Percentiles rank a stretch among this genome's conserved stretches.
phyloP scores from a whole-genome alignment of 2,113 vertebrate genomes.

The Muscicapa adusta region DNA sequence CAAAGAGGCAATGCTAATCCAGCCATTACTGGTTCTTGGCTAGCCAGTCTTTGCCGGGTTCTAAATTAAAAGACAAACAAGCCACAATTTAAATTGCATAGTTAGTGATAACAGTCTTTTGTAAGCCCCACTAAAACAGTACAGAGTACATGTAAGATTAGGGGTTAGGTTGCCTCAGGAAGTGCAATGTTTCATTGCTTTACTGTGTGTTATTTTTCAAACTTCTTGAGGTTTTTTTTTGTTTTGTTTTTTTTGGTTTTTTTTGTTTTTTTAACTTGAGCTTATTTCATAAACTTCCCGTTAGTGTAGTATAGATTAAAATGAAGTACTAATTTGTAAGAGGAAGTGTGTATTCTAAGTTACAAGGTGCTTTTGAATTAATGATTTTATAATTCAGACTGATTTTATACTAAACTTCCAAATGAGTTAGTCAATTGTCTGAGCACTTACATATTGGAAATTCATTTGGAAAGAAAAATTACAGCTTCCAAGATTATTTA shows the following conservation, averaged over 20 bases:
- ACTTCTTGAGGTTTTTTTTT: neutral
- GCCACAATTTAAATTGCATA: neutral
- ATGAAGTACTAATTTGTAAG: neutral
- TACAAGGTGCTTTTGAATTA: neutral
- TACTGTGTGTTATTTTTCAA: neutral
- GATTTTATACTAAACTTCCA: neutral
- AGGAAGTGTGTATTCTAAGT: neutral
- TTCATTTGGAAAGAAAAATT: conserved; percentile 21
- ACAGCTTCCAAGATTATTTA: neutral
- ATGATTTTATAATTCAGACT: neutral
- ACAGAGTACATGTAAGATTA: neutral
- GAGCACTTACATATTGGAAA: neutral
- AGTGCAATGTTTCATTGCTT: neutral
- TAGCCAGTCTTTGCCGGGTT: neutral
- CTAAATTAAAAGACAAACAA: neutral
- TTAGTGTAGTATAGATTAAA: neutral
- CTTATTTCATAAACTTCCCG: neutral
- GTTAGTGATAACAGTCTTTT: neutral
- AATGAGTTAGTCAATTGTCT: neutral
- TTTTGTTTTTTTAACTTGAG: neutral
- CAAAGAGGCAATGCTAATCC: neutral
- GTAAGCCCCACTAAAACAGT: neutral
- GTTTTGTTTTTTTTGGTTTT: neutral
- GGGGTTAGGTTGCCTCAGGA: neutral
- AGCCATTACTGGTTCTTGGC: neutral